Evolutionary conservation across 1,140 invertebrate species (phyloP), one percentile per base, ranked within the genome.

Genomic region (Rhopalosiphum padi): DNA sequence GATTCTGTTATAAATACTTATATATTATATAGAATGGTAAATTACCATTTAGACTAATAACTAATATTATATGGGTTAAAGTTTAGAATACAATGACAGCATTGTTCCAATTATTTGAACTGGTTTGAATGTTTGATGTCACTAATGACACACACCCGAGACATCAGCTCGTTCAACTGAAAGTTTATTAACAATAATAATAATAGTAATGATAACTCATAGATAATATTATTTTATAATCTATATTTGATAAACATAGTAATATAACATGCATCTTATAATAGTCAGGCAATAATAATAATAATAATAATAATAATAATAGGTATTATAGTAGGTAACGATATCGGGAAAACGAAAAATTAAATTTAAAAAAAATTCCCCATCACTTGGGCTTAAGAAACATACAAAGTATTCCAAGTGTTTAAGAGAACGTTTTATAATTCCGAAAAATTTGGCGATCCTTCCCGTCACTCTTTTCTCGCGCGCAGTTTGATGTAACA

Each of bases 371-470:
- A 85, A 37, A 53, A 35, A 88, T 51, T 88, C 48, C 46, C 86
- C 30, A 51, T 23, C 86, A 88, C 86, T 88, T 51, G 86, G 86
- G 46, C 86, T 6, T 51, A 3, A 48, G 3, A 88, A 5, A 18
- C 85, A 46, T n/a, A 48, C 23, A 48, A 48, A 35, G 48, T 88
- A n/a, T 88, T 88, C 86, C 86, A 88, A 88, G 86, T 88, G 86
- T 88, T 51, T 51, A 51, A 35, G 86, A 51, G 86, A 88, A 88
- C 43, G 25, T 68, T 68, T 68, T 68, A n/a, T n/a, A 68, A 68
- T 68, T n/a, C n/a, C 60, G 30, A n/a, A n/a, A 68, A 30, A 30
- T 68, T 18, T 1, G 30, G 5, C 30, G 3, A 25, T 68, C 3
- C 9, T 11, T 68, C 25, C 8, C 8, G 23, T 60, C 25, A 1